Percentiles rank a stretch among this genome's conserved stretches.
phyloP scores from a whole-genome alignment of 2,888 invertebrate genomes.

The Drosophila anomalata region DNA sequence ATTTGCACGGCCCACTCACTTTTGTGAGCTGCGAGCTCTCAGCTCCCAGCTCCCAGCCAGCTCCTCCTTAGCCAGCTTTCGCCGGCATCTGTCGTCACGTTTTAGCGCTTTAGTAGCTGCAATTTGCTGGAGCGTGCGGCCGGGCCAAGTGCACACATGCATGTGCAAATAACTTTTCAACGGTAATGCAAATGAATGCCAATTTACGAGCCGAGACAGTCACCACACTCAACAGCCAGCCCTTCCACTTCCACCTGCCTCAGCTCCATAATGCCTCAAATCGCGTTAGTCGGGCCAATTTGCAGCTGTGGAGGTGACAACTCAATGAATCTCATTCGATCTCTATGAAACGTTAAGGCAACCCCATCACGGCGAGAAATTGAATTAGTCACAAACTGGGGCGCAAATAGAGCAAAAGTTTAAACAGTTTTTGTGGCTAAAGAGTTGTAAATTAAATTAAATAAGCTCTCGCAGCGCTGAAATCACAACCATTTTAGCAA shows the following conservation, averaged over 20 bases:
- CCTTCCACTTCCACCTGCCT: not conserved
- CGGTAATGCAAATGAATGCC: slow-evolving; percentile 79
- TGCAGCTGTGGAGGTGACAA: slow-evolving; percentile 61
- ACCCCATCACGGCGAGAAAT: not conserved
- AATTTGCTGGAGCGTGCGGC: slow-evolving; percentile 66
- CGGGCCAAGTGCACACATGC: slow-evolving; percentile 71
- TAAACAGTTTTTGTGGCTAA: not conserved
- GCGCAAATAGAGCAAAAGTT: not conserved
- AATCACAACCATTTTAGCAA: not conserved
- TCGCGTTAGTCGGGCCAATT: slow-evolving; percentile 62
- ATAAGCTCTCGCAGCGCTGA: not conserved
- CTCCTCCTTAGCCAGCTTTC: slow-evolving; percentile 1
- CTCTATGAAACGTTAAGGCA: slow-evolving; percentile 8
- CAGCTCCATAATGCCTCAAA: slow-evolving; percentile 35
- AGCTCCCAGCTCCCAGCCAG: slow-evolving; percentile 1
- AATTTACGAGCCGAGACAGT: slow-evolving; percentile 63
- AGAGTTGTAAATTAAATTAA: not conserved
- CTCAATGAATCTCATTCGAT: slow-evolving; percentile 40
- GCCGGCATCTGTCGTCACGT: slow-evolving; percentile 65
- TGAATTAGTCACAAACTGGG: not conserved
- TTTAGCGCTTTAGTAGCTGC: slow-evolving; percentile 71
- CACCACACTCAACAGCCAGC: slow-evolving; percentile 5
- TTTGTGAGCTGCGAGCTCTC: not conserved
- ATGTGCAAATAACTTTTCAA: slow-evolving; percentile 74
- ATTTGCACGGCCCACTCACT: slow-evolving; percentile 39